These are phyloP conservation scores for Lerista edwardsae DNA, from an alignment of 2,797 vertebrate genomes.

Conservation along the genomic window DNA sequence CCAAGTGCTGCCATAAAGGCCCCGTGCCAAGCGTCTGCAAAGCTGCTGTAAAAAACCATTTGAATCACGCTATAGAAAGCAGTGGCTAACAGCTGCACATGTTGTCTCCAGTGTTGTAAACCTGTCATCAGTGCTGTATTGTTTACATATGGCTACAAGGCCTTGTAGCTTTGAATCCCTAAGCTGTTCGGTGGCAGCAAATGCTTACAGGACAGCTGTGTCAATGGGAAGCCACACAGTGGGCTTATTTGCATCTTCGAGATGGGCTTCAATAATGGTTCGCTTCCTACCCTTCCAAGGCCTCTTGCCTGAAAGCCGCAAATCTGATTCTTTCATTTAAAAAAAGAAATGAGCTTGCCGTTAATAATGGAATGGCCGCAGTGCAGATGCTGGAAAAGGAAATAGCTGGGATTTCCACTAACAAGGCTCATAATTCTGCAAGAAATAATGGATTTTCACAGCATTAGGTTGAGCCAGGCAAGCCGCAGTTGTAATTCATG, in stretches of 20 bases:
- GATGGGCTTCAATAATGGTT: constrained; percentile 47
- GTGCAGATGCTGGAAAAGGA: constrained; percentile 77
- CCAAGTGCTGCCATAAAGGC: constrained; percentile 8
- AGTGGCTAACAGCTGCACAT: constrained; percentile 74
- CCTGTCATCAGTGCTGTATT: constrained; percentile 73
- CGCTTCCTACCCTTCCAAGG: background rate
- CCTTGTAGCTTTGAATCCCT: constrained; percentile 67
- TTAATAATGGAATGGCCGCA: constrained; percentile 80
- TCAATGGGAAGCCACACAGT: constrained; percentile 68
- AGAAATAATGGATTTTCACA: constrained; percentile 79
- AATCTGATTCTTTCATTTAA: constrained; percentile 75
- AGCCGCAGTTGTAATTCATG: constrained; percentile 76
- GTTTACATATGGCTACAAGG: constrained; percentile 80
- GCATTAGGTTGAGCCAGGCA: constrained; percentile 73
- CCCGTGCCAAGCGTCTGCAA: constrained; percentile 51
- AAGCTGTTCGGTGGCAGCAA: constrained; percentile 44
- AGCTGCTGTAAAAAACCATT: constrained; percentile 60
- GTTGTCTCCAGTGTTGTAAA: constrained; percentile 74
- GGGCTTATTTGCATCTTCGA: constrained; percentile 69
- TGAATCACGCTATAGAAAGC: constrained; percentile 65
- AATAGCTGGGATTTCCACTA: constrained; percentile 76
- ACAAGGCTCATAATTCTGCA: constrained; percentile 78
- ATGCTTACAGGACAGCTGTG: constrained; percentile 77
- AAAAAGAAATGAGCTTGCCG: constrained; percentile 72
- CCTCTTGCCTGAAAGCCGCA: constrained; percentile 65